Conservation (phyloP, 2,113 vertebrate genomes). For the Sander vitreus region DNA sequence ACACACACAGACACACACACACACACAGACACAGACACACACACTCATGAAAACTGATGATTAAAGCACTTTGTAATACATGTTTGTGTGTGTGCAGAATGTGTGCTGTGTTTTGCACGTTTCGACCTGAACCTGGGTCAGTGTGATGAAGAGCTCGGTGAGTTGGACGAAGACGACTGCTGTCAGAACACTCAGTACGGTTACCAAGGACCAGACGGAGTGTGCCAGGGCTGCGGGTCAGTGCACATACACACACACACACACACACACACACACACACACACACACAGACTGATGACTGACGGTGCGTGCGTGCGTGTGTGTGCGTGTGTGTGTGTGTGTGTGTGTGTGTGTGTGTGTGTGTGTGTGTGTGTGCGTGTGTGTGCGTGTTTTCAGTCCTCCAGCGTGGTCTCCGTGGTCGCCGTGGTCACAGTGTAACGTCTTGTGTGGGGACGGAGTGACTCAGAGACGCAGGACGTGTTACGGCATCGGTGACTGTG, state of each 20-base stretch:
- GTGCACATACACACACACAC: conserved; percentile 31
- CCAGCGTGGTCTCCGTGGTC: conserved; percentile 62
- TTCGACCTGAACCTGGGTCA: conserved; percentile 23
- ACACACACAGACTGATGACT: background rate
- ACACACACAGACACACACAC: background rate
- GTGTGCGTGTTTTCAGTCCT: conserved; percentile 42
- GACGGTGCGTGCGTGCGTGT: too few species aligned
- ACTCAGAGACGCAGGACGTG: conserved; percentile 57
- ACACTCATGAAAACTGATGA: background rate
- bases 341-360: too few species aligned
- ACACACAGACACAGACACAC: background rate
- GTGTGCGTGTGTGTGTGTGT: too few species aligned
- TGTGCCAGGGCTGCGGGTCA: conserved; percentile 69
- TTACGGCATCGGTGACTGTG: conserved; percentile 37
- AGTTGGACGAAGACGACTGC: conserved; percentile 63
- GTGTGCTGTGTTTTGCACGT: conserved; percentile 57
- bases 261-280: conserved; percentile 27
- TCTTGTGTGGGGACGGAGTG: conserved; percentile 62
- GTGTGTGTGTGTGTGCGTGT: background rate
- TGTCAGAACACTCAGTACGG: conserved; percentile 64
- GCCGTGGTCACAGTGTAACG: conserved; percentile 59
- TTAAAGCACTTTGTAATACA: background rate
- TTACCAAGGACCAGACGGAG: conserved; percentile 36
- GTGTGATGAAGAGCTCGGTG: conserved; percentile 61
- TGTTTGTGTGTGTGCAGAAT: conserved; percentile 46